These are phyloP conservation scores for Dipodomys spectabilis DNA, from an alignment of 2,113 vertebrate genomes.

Conservation along the genomic window DNA sequence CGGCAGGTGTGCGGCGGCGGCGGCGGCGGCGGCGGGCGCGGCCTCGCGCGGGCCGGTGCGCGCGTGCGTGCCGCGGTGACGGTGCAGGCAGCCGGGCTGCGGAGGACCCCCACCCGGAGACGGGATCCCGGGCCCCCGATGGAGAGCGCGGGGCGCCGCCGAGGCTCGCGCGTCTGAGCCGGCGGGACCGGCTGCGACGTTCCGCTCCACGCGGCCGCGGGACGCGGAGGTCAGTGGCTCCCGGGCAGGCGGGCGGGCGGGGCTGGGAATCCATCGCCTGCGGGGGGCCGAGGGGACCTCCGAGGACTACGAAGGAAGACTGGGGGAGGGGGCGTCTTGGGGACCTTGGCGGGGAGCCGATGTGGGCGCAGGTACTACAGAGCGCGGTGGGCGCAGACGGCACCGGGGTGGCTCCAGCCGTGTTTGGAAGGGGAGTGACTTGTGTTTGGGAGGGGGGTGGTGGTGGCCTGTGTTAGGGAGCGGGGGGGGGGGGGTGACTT, in stretches of 20 bases:
- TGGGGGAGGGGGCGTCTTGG: no score
- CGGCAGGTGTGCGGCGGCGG: constrained; percentile 36
- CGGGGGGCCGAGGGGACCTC: background rate
- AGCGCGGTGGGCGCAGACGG: background rate
- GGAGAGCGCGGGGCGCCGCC: constrained; percentile 4
- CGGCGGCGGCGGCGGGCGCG: constrained; percentile 6
- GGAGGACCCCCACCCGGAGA: constrained; percentile 46
- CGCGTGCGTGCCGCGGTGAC: constrained; percentile 56
- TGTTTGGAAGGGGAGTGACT: no score
- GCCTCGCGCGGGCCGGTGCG: constrained; percentile 61
- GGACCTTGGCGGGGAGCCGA: no score
- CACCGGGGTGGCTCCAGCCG: background rate
- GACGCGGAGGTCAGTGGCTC: constrained; percentile 69
- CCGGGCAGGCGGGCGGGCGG: background rate
- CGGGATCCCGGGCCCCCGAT: constrained; percentile 57
- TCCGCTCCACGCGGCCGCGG: background rate
- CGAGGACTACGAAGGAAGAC: no score
- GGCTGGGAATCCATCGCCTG: background rate
- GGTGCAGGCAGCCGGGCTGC: constrained; percentile 59
- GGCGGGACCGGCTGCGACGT: constrained; percentile 39
- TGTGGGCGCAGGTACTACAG: constrained; percentile 41
- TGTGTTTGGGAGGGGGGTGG: no score
- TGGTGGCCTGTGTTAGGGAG: no score
- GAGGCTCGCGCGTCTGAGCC: background rate
- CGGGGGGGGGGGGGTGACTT: background rate